Percentiles rank a stretch among this genome's conserved stretches.
phyloP scores from a whole-genome alignment of 2,113 vertebrate species.

The Ptilorrhoa leucosticta region DNA sequence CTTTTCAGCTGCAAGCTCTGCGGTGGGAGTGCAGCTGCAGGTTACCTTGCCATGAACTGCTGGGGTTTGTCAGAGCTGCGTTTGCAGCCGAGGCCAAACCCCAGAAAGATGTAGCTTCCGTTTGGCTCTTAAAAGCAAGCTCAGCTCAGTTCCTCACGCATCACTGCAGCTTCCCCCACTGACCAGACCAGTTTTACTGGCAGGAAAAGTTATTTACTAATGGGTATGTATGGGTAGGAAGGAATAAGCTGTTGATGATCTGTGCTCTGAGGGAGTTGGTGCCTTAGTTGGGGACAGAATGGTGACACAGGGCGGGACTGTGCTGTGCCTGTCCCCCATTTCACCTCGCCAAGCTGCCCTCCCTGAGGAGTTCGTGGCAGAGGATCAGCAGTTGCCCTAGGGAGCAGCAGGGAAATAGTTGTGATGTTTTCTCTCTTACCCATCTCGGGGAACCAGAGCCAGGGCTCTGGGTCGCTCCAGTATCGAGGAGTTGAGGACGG shows the following conservation, averaged over 20 bases:
- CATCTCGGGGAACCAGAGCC: constrained; percentile 83
- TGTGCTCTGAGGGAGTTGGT: background rate
- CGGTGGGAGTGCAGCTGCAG: background rate
- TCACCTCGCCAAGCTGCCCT: background rate
- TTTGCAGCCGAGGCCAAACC: background rate
- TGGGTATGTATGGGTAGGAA: background rate
- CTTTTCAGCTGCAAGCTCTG: background rate
- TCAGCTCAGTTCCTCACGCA: background rate
- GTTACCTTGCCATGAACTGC: background rate
- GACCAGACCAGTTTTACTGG: background rate
- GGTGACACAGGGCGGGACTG: background rate
- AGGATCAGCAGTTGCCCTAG: background rate
- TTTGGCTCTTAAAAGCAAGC: background rate
- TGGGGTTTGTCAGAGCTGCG: accelerated
- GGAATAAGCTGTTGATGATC: background rate
- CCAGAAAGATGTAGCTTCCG: accelerated
- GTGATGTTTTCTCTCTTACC: constrained; percentile 67
- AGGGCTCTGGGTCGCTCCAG: constrained; percentile 92
- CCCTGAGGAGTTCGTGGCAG: background rate
- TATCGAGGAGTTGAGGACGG: constrained; percentile 86
- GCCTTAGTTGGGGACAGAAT: accelerated
- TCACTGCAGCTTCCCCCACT: background rate
- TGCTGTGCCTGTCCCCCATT: background rate
- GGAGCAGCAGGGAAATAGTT: background rate
- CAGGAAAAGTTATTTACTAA: background rate